Conservation (phyloP, 2,888 invertebrate species). For the Agonopterix arenella region DNA sequence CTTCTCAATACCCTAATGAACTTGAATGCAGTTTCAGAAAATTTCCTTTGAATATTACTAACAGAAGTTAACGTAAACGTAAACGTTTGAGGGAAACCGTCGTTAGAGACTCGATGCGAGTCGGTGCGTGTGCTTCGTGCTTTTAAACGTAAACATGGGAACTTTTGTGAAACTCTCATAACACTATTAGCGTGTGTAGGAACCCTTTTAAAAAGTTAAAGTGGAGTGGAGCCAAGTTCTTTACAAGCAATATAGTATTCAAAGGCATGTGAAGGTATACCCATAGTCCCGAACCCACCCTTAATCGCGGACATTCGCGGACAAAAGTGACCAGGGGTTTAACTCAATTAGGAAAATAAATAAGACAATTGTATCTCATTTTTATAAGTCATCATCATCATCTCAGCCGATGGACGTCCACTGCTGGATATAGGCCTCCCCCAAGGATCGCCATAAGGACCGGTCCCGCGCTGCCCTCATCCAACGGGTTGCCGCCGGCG, state of each 20-base stretch:
- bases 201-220: background rate
- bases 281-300: no score
- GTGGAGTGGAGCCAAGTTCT: background rate
- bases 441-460: no score
- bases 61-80: constrained; percentile 15
- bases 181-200: constrained; percentile 30
- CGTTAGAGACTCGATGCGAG: background rate
- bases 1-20: background rate
- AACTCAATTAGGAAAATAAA: no score
- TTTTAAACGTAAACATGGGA: constrained; percentile 48
- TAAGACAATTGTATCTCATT: no score
- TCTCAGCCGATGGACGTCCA: no score
- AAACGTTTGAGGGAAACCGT: constrained; percentile 10
- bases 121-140: constrained; percentile 51
- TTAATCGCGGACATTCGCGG: no score
- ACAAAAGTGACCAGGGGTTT: no score
- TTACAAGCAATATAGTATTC: background rate
- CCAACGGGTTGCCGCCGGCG: no score
- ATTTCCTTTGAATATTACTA: background rate
- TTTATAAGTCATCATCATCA: no score
- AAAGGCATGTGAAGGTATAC: no score
- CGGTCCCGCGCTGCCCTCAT: no score
- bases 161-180: constrained; percentile 40
- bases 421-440: no score
- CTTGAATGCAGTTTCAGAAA: constrained; percentile 5